Base-by-base conservation (phyloP, 2,113 vertebrate species). In the Furnarius figulus region DNA sequence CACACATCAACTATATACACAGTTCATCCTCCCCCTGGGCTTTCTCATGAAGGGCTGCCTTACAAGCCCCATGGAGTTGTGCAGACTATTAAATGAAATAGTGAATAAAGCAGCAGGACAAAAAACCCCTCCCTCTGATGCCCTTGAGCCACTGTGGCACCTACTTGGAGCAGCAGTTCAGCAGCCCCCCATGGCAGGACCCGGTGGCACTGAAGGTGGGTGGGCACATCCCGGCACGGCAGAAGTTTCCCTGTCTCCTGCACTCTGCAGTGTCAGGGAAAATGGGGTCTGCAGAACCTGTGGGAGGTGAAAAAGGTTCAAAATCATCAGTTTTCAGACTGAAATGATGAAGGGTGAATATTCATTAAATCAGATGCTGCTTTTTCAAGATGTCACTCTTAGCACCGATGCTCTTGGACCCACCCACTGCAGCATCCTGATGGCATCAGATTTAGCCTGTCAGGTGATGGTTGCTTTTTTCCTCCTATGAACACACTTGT, bases 141-240 rank as follows among this genome's bases (percentile, higher is more conserved):
- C 20, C 37, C 17, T 37, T 70, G 5, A 10, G 35, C 1, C 14
- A 71, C n/a, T 28, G 13, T 0, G 2, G 30, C 46, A 77, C 96
- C 63, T 52, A 97, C 96, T 72, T 97, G 8, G 94, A 53, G 21
- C 96, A 97, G 65, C 96, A 97, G 11, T 78, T 89, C 76, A 96
- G 0, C 16, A 47, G 0, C 27, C 95, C 95, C 1, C 46, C 61
- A 0, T 96, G 96, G 93, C 96, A 97, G 0, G 68, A 39, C 33
- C 94, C 95, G 0, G 68, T 47, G 68, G 0, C 27, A 30, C 28
- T 0, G 3, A 93, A 93, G 42, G 92, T 78, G 50, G 90, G 50
- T 35, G 96, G 96, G 76, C 96, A 97, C 0, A 0, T 0, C 35
- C 42, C 65, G 1, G 0, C 20, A 1, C 59, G 92, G 91, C 96